Conservation (phyloP, 2,113 vertebrate species). For the Paramormyrops kingsleyae region DNA sequence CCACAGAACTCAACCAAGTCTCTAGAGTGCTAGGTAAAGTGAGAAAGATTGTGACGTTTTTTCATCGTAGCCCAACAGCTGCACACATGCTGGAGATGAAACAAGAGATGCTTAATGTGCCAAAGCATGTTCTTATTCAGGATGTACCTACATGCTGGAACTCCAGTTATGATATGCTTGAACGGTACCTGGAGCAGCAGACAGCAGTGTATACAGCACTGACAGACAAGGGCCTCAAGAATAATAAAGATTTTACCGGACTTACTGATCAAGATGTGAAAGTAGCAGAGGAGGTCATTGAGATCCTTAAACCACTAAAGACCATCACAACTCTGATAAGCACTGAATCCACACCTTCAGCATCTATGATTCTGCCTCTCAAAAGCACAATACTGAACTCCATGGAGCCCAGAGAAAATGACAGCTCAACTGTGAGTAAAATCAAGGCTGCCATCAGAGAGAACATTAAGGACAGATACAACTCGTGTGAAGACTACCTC, state of each 20-base stretch:
- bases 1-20: neutral
- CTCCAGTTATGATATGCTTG: slow-evolving; percentile 23
- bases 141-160: slow-evolving; percentile 26
- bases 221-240: slow-evolving; percentile 10
- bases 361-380: neutral
- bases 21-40: neutral
- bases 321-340: neutral
- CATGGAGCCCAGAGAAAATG: neutral
- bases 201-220: slow-evolving; percentile 19
- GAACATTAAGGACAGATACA: neutral
- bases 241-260: slow-evolving; percentile 9
- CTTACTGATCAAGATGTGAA: neutral
- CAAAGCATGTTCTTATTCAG: slow-evolving; percentile 15
- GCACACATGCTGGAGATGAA: slow-evolving; percentile 13
- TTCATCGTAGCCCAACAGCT: slow-evolving; percentile 17
- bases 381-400: neutral
- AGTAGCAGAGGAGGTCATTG: neutral
- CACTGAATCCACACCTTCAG: neutral
- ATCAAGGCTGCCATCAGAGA: neutral
- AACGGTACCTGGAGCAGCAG: slow-evolving; percentile 25
- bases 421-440: neutral
- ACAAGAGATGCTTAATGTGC: slow-evolving; percentile 19
- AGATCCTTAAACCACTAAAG: neutral
- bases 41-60: neutral
- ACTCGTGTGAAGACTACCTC: neutral